Percentiles rank a stretch among this genome's conserved stretches.
Evolutionary conservation across 92 coral and sea anemone species (phyloP).

Genomic region (Actinostola sp.): DNA sequence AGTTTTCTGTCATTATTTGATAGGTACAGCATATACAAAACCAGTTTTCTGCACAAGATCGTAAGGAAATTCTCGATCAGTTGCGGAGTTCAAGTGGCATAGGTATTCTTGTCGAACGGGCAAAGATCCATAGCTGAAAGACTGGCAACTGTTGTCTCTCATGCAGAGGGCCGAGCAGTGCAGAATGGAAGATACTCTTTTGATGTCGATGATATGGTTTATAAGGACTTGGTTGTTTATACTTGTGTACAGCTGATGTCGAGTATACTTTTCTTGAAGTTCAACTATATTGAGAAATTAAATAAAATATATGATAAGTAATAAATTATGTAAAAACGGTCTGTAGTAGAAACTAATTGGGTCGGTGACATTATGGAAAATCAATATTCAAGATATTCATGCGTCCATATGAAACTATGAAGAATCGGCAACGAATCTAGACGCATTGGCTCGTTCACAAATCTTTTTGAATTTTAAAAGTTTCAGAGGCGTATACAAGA

Average conservation of each 20-base stretch:
- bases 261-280: conserved; percentile 1
- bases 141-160: conserved; percentile 12
- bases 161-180: conserved; percentile 27
- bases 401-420: too few species aligned
- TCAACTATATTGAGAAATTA: too few species aligned
- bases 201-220: conserved; percentile 14
- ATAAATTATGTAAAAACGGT: too few species aligned
- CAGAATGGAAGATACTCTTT: conserved; percentile 3
- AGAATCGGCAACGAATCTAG: too few species aligned
- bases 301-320: too few species aligned
- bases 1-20: neutral
- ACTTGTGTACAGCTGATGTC: conserved; percentile 23
- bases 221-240: neutral
- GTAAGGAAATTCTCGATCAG: conserved; percentile 24
- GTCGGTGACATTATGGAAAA: too few species aligned
- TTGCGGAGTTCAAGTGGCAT: conserved; percentile 24
- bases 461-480: too few species aligned
- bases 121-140: conserved; percentile 17
- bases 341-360: too few species aligned
- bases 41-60: conserved; percentile 16
- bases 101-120: neutral
- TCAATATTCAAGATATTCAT: too few species aligned
- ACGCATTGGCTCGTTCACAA: too few species aligned
- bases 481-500: too few species aligned
- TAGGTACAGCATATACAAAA: conserved; percentile 22